Evolutionary conservation across 2,888 invertebrate genomes (phyloP), one percentile per base, ranked within the genome.

Genomic region (Orchestes rusci): DNA sequence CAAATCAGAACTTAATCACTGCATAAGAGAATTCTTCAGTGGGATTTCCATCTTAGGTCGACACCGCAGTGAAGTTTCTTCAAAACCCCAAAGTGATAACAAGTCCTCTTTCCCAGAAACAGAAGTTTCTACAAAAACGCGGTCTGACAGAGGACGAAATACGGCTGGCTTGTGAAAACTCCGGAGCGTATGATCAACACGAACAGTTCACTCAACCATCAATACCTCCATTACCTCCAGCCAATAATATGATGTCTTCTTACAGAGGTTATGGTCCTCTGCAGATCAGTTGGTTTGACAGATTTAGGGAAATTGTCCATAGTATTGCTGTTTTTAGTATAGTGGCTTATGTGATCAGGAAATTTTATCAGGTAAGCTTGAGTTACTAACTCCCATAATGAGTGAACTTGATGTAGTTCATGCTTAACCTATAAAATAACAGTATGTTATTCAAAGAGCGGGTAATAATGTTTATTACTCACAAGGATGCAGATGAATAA

Each of bases 11-110:
- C n/a, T n/a, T n/a, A n/a, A n/a, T n/a, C n/a, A n/a, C n/a, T n/a
- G n/a, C n/a, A n/a, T n/a, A n/a, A n/a, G n/a, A n/a, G n/a, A n/a
- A n/a, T n/a, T n/a, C n/a, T n/a, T n/a, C n/a, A n/a, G n/a, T n/a
- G n/a, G n/a, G n/a, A n/a, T 23, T 34, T 39, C 2, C 7, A 30
- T 67, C 72, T 16, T 65, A 91, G 91, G 80, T 91, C 49, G 76
- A 79, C 55, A 90, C 90, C 10, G 91, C 91, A 3, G 78, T 90
- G 2, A 87, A 85, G 60, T 92, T 92, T 71, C 70, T 92, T 39
- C 79, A 82, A 65, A 91, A 91, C 70, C 83, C 84, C n/a, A 87
- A 83, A 65, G 88, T 92, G 2, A 76, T 79, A 39, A 72, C 77
- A 53, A 87, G 85, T 57, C 81, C 89, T 1, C 62, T 84, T 40